A percentile compares a stretch with the other conserved stretches of the same genome.
phyloP scores from a whole-genome alignment of 2,113 vertebrate genomes.

The Syngnathus scovelli region DNA sequence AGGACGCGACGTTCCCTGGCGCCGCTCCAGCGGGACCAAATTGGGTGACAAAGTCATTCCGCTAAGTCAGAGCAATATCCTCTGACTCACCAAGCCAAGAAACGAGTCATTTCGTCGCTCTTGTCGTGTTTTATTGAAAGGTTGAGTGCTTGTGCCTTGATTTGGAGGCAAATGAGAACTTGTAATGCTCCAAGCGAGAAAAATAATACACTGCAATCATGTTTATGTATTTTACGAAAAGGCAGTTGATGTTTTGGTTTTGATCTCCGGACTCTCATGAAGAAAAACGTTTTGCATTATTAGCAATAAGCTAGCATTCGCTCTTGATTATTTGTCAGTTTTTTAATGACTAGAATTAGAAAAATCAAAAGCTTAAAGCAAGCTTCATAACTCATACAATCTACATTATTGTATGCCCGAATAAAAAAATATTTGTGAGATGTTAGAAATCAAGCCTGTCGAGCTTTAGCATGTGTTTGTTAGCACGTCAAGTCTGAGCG shows the following conservation, averaged over 20 bases:
- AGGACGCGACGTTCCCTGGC: constrained; percentile 13
- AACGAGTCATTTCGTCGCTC: constrained; percentile 4
- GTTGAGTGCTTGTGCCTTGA: not conserved
- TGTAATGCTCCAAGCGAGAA: not conserved
- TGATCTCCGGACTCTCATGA: not conserved
- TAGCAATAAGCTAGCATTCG: too few species aligned
- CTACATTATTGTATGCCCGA: too few species aligned
- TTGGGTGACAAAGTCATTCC: constrained; percentile 32
- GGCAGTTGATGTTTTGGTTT: not conserved
- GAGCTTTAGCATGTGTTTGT: not conserved
- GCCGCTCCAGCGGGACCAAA: constrained; percentile 27
- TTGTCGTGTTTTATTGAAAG: constrained; percentile 9
- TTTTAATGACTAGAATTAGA: too few species aligned
- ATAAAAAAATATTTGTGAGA: too few species aligned
- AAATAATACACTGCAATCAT: not conserved
- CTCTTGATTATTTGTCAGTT: too few species aligned
- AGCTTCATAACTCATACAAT: too few species aligned
- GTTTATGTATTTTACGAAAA: not conserved
- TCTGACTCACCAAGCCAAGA: not conserved
- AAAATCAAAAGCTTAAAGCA: too few species aligned
- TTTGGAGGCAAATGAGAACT: not conserved
- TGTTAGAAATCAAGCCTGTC: not conserved
- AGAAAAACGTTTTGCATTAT: not conserved
- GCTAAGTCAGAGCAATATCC: constrained; percentile 38
- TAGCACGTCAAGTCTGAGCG: not conserved